phyloP scores from a whole-genome alignment of 2,888 invertebrate genomes.

The Clunio marinus region DNA sequence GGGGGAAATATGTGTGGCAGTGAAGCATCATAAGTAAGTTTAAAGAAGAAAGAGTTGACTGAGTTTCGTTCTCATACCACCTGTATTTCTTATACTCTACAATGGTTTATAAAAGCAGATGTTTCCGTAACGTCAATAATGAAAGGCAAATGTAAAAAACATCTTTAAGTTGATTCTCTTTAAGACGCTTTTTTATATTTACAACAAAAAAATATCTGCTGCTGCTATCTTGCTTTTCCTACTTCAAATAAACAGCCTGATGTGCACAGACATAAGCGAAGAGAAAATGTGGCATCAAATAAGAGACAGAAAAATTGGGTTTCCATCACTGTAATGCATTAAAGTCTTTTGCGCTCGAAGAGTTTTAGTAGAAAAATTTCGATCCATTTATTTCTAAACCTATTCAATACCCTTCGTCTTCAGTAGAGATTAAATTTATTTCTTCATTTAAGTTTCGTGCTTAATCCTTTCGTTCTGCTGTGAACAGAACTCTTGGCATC shows the following conservation, averaged over 20 bases:
- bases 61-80: slow-evolving; percentile 31
- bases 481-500: neutral
- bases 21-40: neutral
- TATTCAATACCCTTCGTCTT: neutral
- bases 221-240: slow-evolving; percentile 23
- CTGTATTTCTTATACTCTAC: slow-evolving; percentile 28
- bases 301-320: slow-evolving; percentile 23
- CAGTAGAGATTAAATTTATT: slow-evolving; percentile 21
- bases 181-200: slow-evolving; percentile 29
- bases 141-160: slow-evolving; percentile 21
- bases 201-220: slow-evolving; percentile 8
- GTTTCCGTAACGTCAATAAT: slow-evolving; percentile 30
- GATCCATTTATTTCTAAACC: neutral
- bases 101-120: slow-evolving; percentile 24
- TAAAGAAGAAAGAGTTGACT: slow-evolving; percentile 35
- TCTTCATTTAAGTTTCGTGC: slow-evolving; percentile 24
- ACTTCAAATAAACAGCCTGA: neutral
- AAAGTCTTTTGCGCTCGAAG: slow-evolving; percentile 24
- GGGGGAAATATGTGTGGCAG: neutral
- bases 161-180: slow-evolving; percentile 32
- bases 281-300: slow-evolving; percentile 7
- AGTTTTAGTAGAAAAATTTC: slow-evolving; percentile 12
- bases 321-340: slow-evolving; percentile 30
- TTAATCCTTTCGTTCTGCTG: slow-evolving; percentile 20
- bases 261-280: slow-evolving; percentile 6